A percentile compares a stretch with the other conserved stretches of the same genome.
phyloP scores from a whole-genome alignment of 2,797 vertebrate genomes.

The Coregonus sp. region DNA sequence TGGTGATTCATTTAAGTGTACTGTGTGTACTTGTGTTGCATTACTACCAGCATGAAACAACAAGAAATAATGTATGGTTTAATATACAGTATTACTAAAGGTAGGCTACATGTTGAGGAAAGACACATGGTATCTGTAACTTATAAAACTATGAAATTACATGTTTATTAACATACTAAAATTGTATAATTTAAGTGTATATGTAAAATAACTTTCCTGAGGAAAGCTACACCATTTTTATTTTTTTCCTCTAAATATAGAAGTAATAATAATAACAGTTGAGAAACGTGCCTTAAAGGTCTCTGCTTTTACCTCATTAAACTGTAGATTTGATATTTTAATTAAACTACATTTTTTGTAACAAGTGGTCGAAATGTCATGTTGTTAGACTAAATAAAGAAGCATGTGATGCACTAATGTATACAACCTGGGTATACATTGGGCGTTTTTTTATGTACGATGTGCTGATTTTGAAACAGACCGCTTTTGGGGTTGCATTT shows the following conservation, averaged over 20 bases:
- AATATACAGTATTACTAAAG: too few relatives aligned
- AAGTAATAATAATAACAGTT: slow-evolving; percentile 42
- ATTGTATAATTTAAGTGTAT: too few relatives aligned
- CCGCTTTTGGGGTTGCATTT: slow-evolving; percentile 8
- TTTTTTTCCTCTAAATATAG: slow-evolving; percentile 27
- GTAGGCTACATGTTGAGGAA: slow-evolving; percentile 19
- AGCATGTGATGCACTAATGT: slow-evolving; percentile 67
- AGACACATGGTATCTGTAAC: slow-evolving; percentile 55
- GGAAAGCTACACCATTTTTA: too few relatives aligned
- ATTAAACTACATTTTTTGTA: slow-evolving; percentile 71
- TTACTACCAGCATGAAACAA: slow-evolving; percentile 56
- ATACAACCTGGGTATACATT: slow-evolving; percentile 45
- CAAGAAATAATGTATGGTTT: slow-evolving; percentile 28
- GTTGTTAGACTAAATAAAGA: slow-evolving; percentile 69
- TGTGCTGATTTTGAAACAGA: slow-evolving; percentile 39
- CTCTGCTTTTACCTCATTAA: slow-evolving; percentile 71
- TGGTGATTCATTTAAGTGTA: slow-evolving; percentile 54
- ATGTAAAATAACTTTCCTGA: too few relatives aligned
- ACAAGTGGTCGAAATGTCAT: slow-evolving; percentile 64
- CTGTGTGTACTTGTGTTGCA: slow-evolving; percentile 49
- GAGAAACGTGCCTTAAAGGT: slow-evolving; percentile 65
- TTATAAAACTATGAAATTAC: slow-evolving; percentile 56
- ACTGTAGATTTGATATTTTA: slow-evolving; percentile 70
- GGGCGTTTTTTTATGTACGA: slow-evolving; percentile 30
- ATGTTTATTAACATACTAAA: slow-evolving; percentile 55